A percentile compares a stretch with the other conserved stretches of the same genome.
Conservation (phyloP, 2,113 vertebrate genomes). For the Pedionomus torquatus region DNA sequence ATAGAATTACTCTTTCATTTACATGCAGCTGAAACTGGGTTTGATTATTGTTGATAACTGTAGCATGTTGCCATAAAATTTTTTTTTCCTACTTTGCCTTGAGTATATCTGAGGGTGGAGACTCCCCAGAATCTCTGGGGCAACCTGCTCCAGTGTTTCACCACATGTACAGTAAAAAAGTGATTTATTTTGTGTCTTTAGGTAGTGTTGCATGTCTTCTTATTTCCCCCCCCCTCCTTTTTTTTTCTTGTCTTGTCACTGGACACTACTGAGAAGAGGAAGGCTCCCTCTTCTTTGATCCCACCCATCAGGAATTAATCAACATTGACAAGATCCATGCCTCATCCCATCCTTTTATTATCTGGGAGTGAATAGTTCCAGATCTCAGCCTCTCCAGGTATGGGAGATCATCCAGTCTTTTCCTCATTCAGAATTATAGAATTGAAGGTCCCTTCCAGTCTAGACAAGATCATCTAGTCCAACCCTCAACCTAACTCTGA, state of each 20-base stretch:
- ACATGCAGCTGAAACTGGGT: neutral
- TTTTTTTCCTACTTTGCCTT: neutral
- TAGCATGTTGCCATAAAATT: neutral
- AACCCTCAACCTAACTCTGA: too few relatives aligned
- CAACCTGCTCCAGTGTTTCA: neutral
- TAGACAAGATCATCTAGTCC: too few relatives aligned
- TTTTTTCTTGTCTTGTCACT: neutral
- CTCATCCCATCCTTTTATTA: neutral
- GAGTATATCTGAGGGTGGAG: neutral
- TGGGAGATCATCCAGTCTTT: neutral
- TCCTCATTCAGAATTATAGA: neutral
- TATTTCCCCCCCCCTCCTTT: neutral
- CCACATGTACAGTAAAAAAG: neutral
- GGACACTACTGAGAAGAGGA: neutral
- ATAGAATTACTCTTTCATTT: neutral
- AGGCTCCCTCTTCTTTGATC: neutral
- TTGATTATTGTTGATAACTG: neutral
- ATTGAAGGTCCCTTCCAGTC: too few relatives aligned
- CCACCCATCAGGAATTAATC: neutral
- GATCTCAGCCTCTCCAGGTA: neutral
- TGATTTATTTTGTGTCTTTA: neutral
- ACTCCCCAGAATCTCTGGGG: neutral
- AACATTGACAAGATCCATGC: fast-evolving
- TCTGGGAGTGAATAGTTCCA: neutral
- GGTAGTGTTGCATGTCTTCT: neutral